Evolutionary conservation across 2,113 vertebrate genomes (phyloP).

Genomic region (Spermophilus dauricus): DNA sequence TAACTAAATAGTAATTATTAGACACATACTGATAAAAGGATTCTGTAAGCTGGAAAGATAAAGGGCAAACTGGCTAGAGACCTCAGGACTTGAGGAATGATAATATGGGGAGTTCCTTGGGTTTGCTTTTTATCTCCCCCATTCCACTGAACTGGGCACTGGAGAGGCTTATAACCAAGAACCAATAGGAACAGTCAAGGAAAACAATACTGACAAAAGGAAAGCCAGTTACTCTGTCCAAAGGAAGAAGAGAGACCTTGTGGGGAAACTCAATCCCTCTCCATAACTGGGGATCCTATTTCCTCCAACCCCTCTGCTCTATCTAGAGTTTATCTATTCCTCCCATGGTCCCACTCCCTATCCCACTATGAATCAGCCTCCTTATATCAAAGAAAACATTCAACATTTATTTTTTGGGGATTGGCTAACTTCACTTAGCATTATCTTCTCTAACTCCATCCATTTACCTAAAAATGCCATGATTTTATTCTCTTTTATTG

Average conservation of each 20-base stretch:
- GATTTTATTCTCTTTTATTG: no score
- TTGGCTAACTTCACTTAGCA: no score
- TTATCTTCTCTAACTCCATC: no score
- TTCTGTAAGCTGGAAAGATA: not conserved
- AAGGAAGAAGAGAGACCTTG: not conserved
- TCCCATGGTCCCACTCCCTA: no score
- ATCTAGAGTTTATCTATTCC: no score
- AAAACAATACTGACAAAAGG: not conserved
- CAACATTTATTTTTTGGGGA: no score
- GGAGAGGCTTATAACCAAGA: not conserved
- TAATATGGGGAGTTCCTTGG: not conserved
- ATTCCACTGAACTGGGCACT: not conserved
- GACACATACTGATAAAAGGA: slow-evolving; percentile 19
- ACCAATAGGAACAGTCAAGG: not conserved
- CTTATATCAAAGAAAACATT: no score
- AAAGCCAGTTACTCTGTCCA: not conserved
- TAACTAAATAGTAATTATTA: slow-evolving; percentile 69
- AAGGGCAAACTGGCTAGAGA: not conserved
- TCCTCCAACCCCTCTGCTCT: no score
- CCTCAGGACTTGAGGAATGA: not conserved
- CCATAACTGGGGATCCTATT: not conserved
- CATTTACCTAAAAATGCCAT: no score
- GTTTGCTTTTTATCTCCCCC: not conserved
- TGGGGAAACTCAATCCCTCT: not conserved
- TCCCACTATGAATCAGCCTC: no score